phyloP scores from a whole-genome alignment of 37 sponge, comb jelly and placozoan genomes.

The Geodia barretti region DNA sequence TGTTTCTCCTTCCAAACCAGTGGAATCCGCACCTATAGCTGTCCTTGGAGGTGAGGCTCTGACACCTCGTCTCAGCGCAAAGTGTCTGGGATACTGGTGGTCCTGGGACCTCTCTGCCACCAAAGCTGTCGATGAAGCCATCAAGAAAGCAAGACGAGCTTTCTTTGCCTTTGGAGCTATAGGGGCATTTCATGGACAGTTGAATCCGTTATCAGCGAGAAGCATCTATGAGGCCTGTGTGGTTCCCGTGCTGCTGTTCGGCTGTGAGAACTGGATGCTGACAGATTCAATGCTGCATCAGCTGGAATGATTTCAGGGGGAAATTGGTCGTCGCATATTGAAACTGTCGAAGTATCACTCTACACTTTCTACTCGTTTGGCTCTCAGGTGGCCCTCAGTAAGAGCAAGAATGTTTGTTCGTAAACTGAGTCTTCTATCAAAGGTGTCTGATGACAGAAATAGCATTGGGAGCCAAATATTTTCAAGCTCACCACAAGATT shows the following conservation, averaged over 20 bases:
- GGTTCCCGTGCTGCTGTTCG: not conserved
- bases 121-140: constrained; percentile 10
- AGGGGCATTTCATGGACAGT: constrained; percentile 15
- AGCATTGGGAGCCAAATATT: too few relatives aligned
- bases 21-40: not conserved
- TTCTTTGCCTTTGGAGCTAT: constrained; percentile 17
- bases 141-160: constrained; percentile 13
- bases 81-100: constrained; percentile 32
- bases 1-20: not conserved
- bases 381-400: too few relatives aligned
- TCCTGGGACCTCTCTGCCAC: constrained; percentile 14
- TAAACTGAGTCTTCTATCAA: too few relatives aligned
- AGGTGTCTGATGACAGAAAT: too few relatives aligned
- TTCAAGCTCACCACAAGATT: too few relatives aligned
- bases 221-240: constrained; percentile 8
- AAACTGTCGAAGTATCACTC: constrained; percentile 1
- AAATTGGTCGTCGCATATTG: constrained; percentile 17
- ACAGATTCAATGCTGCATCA: not conserved
- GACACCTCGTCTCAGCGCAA: not conserved
- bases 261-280: constrained; percentile 5
- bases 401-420: too few relatives aligned
- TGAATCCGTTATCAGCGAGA: constrained; percentile 19
- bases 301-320: constrained; percentile 12
- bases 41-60: not conserved
- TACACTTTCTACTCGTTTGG: too few relatives aligned